phyloP scores from a whole-genome alignment of 2,888 invertebrate species.

The Diaprepes abbreviatus region DNA sequence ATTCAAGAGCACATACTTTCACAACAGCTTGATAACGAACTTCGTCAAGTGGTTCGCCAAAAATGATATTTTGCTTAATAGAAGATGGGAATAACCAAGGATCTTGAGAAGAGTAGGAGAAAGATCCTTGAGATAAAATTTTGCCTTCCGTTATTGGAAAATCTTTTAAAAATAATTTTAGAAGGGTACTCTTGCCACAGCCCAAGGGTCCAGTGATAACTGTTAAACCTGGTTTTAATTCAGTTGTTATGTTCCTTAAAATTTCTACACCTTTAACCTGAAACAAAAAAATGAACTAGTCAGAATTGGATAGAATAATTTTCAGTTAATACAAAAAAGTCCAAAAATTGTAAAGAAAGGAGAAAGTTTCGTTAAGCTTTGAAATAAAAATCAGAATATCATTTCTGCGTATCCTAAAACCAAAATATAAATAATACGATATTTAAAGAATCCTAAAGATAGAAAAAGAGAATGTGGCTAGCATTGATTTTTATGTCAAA shows the following conservation, averaged over 20 bases:
- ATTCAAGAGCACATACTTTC: conserved; percentile 74
- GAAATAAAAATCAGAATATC: no score
- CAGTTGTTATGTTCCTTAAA: conserved; percentile 66
- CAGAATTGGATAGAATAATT: no score
- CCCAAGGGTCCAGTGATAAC: no score
- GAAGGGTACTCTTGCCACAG: conserved; percentile 72
- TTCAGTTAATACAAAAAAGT: no score
- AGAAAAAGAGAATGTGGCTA: no score
- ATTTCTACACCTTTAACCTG: conserved; percentile 54
- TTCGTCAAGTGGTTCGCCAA: conserved; percentile 75
- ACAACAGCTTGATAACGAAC: conserved; percentile 74
- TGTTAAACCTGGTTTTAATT: conserved; percentile 67
- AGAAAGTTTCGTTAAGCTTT: no score
- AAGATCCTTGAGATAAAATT: conserved; percentile 67
- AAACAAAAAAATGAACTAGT: no score
- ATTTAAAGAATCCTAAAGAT: no score
- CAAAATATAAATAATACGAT: no score
- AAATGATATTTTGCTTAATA: conserved; percentile 83
- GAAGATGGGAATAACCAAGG: conserved; percentile 71
- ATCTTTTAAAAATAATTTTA: conserved; percentile 66
- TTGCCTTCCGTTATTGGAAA: conserved; percentile 66
- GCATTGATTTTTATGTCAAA: no score
- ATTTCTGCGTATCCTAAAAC: no score
- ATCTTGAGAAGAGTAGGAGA: conserved; percentile 73
- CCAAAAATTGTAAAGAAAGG: no score